Base-by-base conservation (phyloP, 2,797 vertebrate genomes). In the Onychomys torridus region DNA sequence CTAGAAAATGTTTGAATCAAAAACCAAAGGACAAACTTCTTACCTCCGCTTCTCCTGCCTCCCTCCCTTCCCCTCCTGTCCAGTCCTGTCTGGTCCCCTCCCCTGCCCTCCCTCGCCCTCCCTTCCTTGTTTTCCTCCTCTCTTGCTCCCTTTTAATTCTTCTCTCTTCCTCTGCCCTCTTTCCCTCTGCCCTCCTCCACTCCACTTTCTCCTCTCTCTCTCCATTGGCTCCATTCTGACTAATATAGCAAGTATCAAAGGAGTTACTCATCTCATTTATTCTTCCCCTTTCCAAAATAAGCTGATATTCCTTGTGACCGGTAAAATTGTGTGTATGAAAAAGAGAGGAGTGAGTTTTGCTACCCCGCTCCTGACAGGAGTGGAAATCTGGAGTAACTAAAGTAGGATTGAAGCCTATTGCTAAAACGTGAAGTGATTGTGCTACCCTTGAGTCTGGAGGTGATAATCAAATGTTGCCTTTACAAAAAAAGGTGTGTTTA, bases 281-380 rank as follows among this genome's bases (percentile, higher is more conserved):
- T 95, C 17, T 89, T 89, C 57, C 67, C 63, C 27, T 90, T 55
- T 63, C 9, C n/a, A 82, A 93, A 91, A 71, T 77, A 82, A 96
- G 49, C 29, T 32, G 37, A 37, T 75, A 37, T 11, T 84, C 32
- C 17, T 90, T 90, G 32, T 59, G 81, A 61, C 6, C 92, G 49
- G 67, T 89, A 16, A 65, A 93, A 59, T 43, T 93, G 77, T 87
- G 32, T 55, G 2, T 77, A 46, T 59, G 12, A 92, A 46, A 90
- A 10, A 94, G 73, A 81, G 43, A 67, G 34, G 34, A 65, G 59
- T 65, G 43, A 83, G 1, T 92, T 88, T 76, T 94, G 37, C 14
- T 46, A 25, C 6, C 67, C 10, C 46, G 46, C 25, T 77, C 46
- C 12, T 40, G 13, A 14, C 12, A 85, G 21, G 75, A 76, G 43